These are phyloP conservation scores for Tapirus terrestris DNA, from an alignment of 2,113 vertebrate genomes.

Conservation along the genomic window DNA sequence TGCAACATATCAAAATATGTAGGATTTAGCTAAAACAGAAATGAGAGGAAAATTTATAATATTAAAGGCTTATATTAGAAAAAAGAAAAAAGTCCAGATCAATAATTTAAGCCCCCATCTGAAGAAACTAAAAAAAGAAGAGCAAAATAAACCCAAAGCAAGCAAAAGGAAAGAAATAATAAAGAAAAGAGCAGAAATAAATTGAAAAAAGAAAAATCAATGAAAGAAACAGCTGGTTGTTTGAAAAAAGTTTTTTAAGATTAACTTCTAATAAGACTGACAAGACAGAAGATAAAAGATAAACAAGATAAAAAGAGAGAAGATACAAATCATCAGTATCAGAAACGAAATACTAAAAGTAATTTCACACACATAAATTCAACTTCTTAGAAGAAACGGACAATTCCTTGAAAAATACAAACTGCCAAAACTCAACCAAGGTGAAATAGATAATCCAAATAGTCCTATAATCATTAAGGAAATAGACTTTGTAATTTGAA, in stretches of 20 bases:
- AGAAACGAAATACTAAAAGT: background rate
- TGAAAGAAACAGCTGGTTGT: background rate
- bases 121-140: background rate
- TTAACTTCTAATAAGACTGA: background rate
- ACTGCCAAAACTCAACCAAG: background rate
- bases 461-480: background rate
- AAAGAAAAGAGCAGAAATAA: background rate
- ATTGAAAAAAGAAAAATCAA: background rate
- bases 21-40: background rate
- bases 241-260: background rate
- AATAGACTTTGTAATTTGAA: background rate
- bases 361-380: background rate
- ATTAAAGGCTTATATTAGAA: background rate
- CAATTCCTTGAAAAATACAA: background rate
- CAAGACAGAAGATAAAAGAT: background rate
- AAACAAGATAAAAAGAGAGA: background rate
- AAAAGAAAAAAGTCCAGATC: background rate
- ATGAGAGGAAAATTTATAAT: background rate
- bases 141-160: background rate
- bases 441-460: background rate
- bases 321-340: too few species aligned
- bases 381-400: background rate
- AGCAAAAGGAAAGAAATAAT: background rate
- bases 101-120: background rate
- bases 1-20: background rate